A percentile compares a stretch with the other conserved stretches of the same genome.
Evolutionary conservation across 2,888 invertebrate genomes (phyloP).

Genomic region (Epinotia bilunana): DNA sequence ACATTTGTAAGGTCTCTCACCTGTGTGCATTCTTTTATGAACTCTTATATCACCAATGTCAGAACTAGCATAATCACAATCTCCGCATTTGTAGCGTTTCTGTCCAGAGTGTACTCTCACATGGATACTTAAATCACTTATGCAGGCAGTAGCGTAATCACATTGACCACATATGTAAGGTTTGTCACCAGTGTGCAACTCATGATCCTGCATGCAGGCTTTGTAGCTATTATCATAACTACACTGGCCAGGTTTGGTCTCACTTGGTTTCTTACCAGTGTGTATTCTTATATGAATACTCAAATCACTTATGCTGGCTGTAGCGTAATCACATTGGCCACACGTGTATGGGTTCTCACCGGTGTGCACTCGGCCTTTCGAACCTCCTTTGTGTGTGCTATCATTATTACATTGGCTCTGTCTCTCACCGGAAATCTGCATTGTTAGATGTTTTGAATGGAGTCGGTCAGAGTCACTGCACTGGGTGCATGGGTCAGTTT

Average conservation of each 20-base stretch:
- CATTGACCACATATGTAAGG: not conserved
- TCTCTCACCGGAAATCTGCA: not conserved
- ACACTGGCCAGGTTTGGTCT: not conserved
- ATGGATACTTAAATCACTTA: not conserved
- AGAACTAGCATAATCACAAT: not conserved
- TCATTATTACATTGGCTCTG: not conserved
- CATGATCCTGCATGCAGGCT: no score
- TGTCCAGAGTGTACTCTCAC: constrained; percentile 34
- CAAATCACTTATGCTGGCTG: not conserved
- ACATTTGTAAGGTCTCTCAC: constrained; percentile 16
- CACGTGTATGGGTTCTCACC: not conserved
- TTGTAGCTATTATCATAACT: not conserved
- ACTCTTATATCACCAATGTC: not conserved
- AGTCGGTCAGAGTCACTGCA: not conserved
- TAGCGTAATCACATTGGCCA: not conserved
- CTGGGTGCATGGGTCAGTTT: not conserved
- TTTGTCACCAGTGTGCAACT: not conserved
- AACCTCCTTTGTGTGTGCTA: not conserved
- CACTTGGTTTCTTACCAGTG: constrained; percentile 30
- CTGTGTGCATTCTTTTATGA: not conserved
- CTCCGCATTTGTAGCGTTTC: constrained; percentile 6
- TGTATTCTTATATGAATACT: constrained; percentile 21
- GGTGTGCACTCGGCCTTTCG: not conserved
- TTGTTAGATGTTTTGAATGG: no score
- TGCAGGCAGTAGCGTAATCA: not conserved